Evolutionary conservation across 2,113 vertebrate species (phyloP).

Genomic region (Pycnonotus jocosus): DNA sequence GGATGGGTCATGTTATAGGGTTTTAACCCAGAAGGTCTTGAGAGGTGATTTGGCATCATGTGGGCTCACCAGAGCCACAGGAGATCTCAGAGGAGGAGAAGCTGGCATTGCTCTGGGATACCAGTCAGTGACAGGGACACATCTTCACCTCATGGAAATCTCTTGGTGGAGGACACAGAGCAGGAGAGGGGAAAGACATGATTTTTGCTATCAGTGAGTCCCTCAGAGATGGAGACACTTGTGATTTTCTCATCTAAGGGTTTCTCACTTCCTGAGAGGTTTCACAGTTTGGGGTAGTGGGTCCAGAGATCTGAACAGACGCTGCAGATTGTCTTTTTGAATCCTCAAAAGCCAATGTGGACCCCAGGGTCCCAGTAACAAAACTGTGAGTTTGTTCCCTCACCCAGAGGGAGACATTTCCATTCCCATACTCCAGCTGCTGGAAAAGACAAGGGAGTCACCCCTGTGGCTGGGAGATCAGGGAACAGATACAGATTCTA

Average conservation of each 20-base stretch:
- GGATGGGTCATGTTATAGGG: neutral
- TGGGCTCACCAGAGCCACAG: neutral
- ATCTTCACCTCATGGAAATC: neutral
- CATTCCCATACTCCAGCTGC: neutral
- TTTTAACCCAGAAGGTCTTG: neutral
- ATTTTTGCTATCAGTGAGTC: neutral
- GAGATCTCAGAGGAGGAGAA: neutral
- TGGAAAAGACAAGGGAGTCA: accelerated
- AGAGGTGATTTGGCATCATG: neutral
- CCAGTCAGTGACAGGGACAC: neutral
- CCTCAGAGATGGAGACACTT: neutral
- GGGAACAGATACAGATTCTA: neutral
- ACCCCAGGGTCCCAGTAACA: neutral
- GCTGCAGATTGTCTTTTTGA: neutral
- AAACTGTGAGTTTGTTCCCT: neutral
- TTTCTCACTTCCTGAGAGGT: neutral
- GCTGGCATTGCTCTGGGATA: neutral
- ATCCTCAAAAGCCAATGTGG: neutral
- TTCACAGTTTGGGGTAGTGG: neutral
- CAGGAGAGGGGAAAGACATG: neutral
- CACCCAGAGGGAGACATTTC: neutral
- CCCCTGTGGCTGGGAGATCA: neutral
- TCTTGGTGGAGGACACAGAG: neutral
- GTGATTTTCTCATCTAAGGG: neutral
- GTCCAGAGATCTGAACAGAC: neutral